phyloP scores from a whole-genome alignment of 2,113 vertebrate species.

The Aphelocoma coerulescens region DNA sequence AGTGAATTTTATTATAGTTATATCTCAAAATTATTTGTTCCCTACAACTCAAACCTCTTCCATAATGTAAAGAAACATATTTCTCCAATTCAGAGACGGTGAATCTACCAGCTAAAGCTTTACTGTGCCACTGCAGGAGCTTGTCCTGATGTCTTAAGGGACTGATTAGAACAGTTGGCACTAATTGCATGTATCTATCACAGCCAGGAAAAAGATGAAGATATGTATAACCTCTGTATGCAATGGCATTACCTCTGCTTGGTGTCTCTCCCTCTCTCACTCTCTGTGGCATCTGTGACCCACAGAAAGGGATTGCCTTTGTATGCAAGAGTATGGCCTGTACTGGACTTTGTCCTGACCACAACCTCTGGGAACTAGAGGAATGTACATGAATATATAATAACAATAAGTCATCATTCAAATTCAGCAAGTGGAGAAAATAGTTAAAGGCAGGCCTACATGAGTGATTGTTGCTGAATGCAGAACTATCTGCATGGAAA shows the following conservation, averaged over 20 bases:
- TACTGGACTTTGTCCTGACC: background rate
- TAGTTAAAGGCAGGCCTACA: background rate
- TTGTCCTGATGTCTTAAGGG: background rate
- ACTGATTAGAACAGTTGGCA: background rate
- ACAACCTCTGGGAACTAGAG: background rate
- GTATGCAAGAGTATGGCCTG: background rate
- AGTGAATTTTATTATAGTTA: background rate
- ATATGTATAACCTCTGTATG: background rate
- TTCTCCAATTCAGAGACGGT: background rate
- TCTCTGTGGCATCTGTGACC: background rate
- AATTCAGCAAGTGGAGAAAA: background rate
- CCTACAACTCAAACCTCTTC: background rate
- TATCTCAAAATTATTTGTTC: background rate
- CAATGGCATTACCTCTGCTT: background rate
- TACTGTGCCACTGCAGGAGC: background rate
- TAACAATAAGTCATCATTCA: background rate
- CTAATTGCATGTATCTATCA: background rate
- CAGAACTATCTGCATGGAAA: background rate
- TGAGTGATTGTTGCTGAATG: background rate
- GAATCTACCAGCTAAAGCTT: background rate
- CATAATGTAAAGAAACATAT: background rate
- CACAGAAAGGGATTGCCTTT: background rate
- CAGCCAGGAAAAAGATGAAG: background rate
- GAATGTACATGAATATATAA: background rate
- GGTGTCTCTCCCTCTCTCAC: background rate